A percentile compares a stretch with the other conserved stretches of the same genome.
Conservation (phyloP, 2,113 vertebrate genomes). For the Cinclus mexicanus region DNA sequence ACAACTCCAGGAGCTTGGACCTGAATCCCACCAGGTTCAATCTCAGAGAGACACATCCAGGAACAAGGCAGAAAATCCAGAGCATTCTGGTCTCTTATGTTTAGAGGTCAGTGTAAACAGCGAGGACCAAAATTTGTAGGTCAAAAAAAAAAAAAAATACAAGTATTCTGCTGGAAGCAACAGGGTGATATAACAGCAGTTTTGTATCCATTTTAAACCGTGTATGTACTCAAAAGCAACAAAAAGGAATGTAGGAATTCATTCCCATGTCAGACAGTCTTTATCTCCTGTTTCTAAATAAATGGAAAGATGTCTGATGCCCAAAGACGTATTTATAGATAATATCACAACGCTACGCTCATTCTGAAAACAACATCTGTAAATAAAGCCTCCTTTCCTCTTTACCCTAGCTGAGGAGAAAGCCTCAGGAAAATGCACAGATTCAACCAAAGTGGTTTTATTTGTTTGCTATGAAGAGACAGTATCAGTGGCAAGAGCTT, state of each 20-base stretch:
- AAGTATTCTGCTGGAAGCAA: background rate
- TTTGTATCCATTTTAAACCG: background rate
- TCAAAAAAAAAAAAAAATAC: background rate
- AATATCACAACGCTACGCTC: background rate
- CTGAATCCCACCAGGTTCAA: rapidly evolving
- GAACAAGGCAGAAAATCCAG: background rate
- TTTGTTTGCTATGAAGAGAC: background rate
- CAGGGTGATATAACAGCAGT: background rate
- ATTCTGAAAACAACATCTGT: background rate
- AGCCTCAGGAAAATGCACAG: background rate
- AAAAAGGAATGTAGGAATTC: background rate
- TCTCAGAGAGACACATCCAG: background rate
- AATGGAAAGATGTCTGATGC: background rate
- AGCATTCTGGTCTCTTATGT: background rate
- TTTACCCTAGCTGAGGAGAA: background rate
- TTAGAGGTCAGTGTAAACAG: background rate
- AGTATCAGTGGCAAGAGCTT: background rate
- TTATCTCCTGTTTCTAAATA: background rate
- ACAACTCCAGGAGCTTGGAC: background rate
- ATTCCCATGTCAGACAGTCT: background rate
- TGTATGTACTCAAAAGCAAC: rapidly evolving
- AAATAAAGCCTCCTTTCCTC: conserved; percentile 16
- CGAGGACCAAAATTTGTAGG: background rate
- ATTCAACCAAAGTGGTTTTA: background rate
- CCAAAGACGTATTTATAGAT: background rate